phyloP scores from a whole-genome alignment of 2,113 vertebrate genomes.

The Periophthalmus modestus region DNA sequence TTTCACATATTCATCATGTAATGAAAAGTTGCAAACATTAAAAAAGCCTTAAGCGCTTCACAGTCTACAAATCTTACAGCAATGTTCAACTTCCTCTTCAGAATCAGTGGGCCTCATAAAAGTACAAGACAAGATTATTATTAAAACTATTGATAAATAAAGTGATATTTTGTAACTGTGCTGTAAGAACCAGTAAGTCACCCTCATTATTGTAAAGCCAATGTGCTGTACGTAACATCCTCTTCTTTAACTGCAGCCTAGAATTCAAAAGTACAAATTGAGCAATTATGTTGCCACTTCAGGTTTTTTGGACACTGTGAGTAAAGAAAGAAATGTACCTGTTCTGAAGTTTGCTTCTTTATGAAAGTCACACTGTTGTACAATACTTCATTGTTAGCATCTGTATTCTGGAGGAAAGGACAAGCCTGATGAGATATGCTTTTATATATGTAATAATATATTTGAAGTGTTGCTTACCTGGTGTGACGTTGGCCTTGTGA shows the following conservation, averaged over 20 bases:
- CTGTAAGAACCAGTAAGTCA: neutral
- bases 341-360: neutral
- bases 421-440: neutral
- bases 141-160: too few relatives aligned
- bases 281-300: neutral
- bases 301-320: neutral
- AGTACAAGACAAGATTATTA: too few relatives aligned
- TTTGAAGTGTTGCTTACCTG: neutral
- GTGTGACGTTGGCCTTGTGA: neutral
- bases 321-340: too few relatives aligned
- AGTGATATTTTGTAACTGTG: too few relatives aligned
- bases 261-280: neutral
- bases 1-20: too few relatives aligned
- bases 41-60: too few relatives aligned
- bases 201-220: neutral
- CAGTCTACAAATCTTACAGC: too few relatives aligned
- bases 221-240: neutral
- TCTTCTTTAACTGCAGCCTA: neutral
- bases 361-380: neutral
- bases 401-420: neutral
- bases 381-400: neutral
- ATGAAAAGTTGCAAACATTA: too few relatives aligned
- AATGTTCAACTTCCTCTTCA: too few relatives aligned
- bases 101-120: too few relatives aligned
- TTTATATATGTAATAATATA: neutral